Base-by-base conservation (phyloP, 2,888 invertebrate genomes). In the Nemotelus nigrinus region DNA sequence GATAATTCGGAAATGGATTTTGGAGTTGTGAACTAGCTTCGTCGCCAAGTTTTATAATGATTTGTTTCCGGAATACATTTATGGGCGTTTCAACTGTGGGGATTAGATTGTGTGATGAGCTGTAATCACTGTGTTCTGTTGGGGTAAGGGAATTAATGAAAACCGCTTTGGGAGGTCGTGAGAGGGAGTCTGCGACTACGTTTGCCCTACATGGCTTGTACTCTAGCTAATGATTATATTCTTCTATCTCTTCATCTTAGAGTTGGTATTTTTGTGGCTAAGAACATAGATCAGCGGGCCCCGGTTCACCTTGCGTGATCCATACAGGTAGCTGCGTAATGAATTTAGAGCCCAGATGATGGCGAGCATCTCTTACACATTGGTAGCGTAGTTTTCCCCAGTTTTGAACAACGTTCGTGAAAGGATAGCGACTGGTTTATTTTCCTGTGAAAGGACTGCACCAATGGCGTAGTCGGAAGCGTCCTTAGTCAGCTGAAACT, bases 41-140 rank as follows among this genome's bases (percentile, higher is more conserved):
- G 65, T 65, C 47, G 43, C 65, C 65, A 10, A 6, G 1, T 60
- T 60, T n/a, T n/a, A 60, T 8, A n/a, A 60, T 60, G n/a, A 60
- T 60, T 60, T 60, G 63, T 1, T 65, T 65, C 10, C 45, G 57
- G n/a, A 58, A 78, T 47, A 57, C 70, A 72, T 78, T 68, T 64
- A 55, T 55, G 50, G 60, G 77, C 47, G 77, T 48, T 72, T 58
- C 48, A 45, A 44, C 68, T 60, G 7, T 47, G 53, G 58, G 6
- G 41, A 4, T 75, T 63, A 60, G 55, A 45, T 76, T 75, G 47
- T 70, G 64, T 44, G 77, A 44, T 63, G 77, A 77, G 58, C 70
- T 71, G 25, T 77, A 63, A 2, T 65, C 48, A 41, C 77, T 25
- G 25, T 25, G 25, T 25, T 25, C 25, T 8, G 77, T 77, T n/a